A percentile compares a stretch with the other conserved stretches of the same genome.
These are phyloP conservation scores for Argynnis bischoffii DNA, from an alignment of 2,888 invertebrate genomes.

Conservation along the genomic window DNA sequence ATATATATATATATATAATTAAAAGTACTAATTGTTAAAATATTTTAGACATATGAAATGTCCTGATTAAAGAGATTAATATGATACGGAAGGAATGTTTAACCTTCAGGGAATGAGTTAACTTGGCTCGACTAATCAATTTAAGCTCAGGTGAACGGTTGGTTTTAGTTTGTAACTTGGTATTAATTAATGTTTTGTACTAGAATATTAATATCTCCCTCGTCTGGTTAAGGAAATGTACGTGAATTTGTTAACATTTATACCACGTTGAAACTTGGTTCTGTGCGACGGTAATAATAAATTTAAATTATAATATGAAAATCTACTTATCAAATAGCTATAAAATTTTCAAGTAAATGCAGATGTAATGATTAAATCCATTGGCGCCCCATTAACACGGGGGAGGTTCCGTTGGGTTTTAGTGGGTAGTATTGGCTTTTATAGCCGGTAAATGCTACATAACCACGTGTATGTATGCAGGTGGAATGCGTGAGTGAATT, in stretches of 20 bases:
- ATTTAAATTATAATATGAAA: conserved; percentile 1
- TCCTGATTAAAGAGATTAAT: conserved; percentile 20
- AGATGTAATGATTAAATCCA: too few species aligned
- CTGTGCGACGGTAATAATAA: conserved; percentile 2
- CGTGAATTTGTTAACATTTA: conserved; percentile 30
- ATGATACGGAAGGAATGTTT: conserved; percentile 26
- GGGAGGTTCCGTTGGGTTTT: too few species aligned
- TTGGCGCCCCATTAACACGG: too few species aligned
- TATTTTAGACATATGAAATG: conserved; percentile 3
- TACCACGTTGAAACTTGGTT: conserved; percentile 10
- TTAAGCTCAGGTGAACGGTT: conserved; percentile 31
- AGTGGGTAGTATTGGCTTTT: too few species aligned
- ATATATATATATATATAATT: too few species aligned
- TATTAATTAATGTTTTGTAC: conserved; percentile 37
- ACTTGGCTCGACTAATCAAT: conserved; percentile 30
- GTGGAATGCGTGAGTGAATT: too few species aligned
- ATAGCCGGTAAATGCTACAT: too few species aligned
- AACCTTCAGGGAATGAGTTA: conserved; percentile 29
- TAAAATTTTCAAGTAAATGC: too few species aligned
- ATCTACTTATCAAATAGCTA: too few species aligned
- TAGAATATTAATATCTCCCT: conserved; percentile 30
- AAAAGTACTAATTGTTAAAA: not conserved
- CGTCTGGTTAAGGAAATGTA: conserved; percentile 28
- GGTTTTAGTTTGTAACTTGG: conserved; percentile 31
- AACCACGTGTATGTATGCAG: too few species aligned